Base-by-base conservation (phyloP, 1,140 invertebrate genomes). In the Armadillidium nasatum region DNA sequence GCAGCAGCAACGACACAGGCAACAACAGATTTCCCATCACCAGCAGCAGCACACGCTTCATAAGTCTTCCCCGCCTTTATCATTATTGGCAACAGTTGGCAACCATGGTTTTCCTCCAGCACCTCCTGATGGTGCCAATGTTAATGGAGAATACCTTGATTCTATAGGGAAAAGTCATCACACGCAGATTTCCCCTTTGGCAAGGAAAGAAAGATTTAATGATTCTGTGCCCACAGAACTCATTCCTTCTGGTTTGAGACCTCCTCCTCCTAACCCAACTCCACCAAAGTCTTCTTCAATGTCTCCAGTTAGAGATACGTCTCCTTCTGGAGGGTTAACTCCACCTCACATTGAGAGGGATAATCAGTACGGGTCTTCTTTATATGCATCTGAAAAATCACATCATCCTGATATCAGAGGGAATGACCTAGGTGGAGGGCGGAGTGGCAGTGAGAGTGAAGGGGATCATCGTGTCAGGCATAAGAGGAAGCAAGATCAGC, bases 401-500 rank as follows among this genome's bases (percentile, higher is more conserved):
- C 50, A 60, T 19, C 50, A 60, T 19, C 68, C 23, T 23, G 19
- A 70, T 22, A 74, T 33, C 23, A 72, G 72, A 11, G 71, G 71
- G 0, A 70, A 68, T 70, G 78, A 76, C 15, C 21, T 71, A 43
- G 33, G 33, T 33, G 71, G 78, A 33, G 75, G 66, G 15, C 78
- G 75, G 23, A 79, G 78, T 71, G 78, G 78, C 19, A 79, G 78
- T 67, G 78, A 79, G 46, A 79, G 78, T 68, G 78, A 79, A 46
- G 78, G 78, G 10, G 78, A 79, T 22, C 78, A 81, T 22, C 73
- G 77, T 23, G 67, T 72, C 44, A 74, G 80, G n/a, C 80, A 81
- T 72, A 72, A 77, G 0, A 77, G 80, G 15, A 81, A 81, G 67
- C 80, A 81, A 60, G 80, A 81, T 33, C 80, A 81, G 71, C 80